Evolutionary conservation across 1,140 invertebrate genomes (phyloP), one percentile per base, ranked within the genome.

Genomic region (Radopholus similis): DNA sequence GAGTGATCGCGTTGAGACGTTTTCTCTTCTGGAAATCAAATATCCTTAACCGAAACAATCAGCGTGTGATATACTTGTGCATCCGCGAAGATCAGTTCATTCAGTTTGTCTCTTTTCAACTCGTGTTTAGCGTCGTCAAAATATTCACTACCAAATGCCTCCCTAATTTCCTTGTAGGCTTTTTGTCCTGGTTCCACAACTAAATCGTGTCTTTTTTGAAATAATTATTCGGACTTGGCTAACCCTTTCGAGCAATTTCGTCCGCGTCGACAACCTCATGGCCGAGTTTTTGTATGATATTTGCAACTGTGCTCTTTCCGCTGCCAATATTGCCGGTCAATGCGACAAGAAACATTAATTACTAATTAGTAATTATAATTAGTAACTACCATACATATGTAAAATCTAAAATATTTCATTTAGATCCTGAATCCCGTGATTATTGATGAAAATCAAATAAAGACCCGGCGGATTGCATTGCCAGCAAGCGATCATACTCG

Each of bases 261-360:
- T 62, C 59, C 18, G 59, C 49, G 49, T 62, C 59, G 21, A 62
- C 49, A 35, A 62, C 40, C 18, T 35, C 21, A 9, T 62, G 47
- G 6, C 49, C 49, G 11, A 18, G 28, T 32, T 49, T 42, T 21
- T 28, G 42, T 30, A 62, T 28, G 18, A 62, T 62, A 21, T 42
- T 35, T 13, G 59, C 34, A 9, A 62, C 59, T 49, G 59, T 34
- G 49, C 59, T 62, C 18, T 62, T 62, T 18, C 59, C 59, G 0
- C 37, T 62, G 32, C 59, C 59, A 62, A 62, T 62, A 13, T 40
- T 40, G 11, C 59, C 59, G 6, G 59, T 62, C 32, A 62, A 62
- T 47, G 21, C 59, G 32, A 62, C 40, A 13, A 62, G 38, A 18
- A 62, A 62, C 21, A 62, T 51, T 51, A 13, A 42, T 0, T 40